Base-by-base conservation (phyloP, 2,888 invertebrate genomes). In the Drosophila fungiperda region DNA sequence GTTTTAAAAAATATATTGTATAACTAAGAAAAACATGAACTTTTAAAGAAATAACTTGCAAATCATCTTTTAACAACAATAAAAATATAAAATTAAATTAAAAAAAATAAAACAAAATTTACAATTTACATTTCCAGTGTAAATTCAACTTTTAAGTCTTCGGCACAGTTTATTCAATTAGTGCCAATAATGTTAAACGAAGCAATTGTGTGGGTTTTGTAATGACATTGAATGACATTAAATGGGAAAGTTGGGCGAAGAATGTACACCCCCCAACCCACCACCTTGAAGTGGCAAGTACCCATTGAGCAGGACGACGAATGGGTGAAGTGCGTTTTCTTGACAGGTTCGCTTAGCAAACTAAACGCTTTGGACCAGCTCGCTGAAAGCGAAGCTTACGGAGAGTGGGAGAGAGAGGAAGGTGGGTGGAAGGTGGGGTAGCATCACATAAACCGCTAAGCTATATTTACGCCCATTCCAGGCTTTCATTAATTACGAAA, bases 401-500 rank as follows among this genome's bases (percentile, higher is more conserved):
- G 3, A 38, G 17, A 38, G 17, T 3, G 17, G 4, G 38, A 2
- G 20, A 20, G 3, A 12, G 42, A 20, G 12, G 3, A n/a, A 11
- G 0, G 3, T 35, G 20, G n/a, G 33, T 26, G 12, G 15, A 1
- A 1, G 6, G 32, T 5, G 5, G 35, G 23, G 53, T 60, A 57
- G 26, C 67, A 68, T 74, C 68, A 73, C 70, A 79, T 55, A 74
- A 82, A 87, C 84, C 87, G 74, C 83, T 84, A 84, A 87, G 85
- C 80, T 70, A 52, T 67, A 77, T 79, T 82, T 77, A 71, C 67
- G 70, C 79, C 73, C 83, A 70, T 61, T 69, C 80, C 77, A 70
- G 54, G 80, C 69, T 71, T 86, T 81, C 85, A 86, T 86, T 86
- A 86, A 86, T 87, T 86, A 85, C 83, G 81, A 81, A 87, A 87